phyloP scores from a whole-genome alignment of 2,113 vertebrate species.

The Mormyrus lacerda region DNA sequence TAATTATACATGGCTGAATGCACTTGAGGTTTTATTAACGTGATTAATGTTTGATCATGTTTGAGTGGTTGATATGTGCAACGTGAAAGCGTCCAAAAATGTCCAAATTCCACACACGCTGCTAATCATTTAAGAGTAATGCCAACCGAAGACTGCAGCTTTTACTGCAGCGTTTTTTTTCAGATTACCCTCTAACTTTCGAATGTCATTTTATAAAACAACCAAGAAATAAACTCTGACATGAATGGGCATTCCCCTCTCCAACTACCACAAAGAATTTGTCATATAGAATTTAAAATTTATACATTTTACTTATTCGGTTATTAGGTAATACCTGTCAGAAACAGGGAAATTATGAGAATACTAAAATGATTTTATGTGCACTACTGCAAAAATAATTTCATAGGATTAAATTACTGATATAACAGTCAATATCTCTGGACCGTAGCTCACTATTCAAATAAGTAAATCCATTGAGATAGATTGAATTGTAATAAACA shows the following conservation, averaged over 20 bases:
- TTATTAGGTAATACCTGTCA: not conserved
- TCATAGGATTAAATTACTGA: not conserved
- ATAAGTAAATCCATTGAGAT: not conserved
- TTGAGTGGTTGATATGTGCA: not conserved
- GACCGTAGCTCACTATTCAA: not conserved
- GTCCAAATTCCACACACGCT: not conserved
- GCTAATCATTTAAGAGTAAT: not conserved
- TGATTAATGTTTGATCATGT: constrained; percentile 6
- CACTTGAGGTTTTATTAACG: constrained; percentile 9
- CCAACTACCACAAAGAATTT: not conserved
- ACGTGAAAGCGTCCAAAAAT: constrained; percentile 7
- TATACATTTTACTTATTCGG: not conserved
- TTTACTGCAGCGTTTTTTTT: not conserved
- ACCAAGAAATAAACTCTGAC: not conserved
- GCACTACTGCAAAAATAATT: not conserved
- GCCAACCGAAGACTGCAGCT: not conserved
- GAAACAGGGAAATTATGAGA: not conserved
- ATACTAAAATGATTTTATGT: not conserved
- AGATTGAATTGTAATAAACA: not conserved
- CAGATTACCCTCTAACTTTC: not conserved
- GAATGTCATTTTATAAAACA: not conserved
- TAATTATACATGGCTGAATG: constrained; percentile 3
- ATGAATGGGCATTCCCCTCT: not conserved
- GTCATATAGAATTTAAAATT: not conserved
- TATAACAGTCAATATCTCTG: not conserved